phyloP scores from a whole-genome alignment of 2,797 vertebrate genomes.

The Hydrolagus colliei region DNA sequence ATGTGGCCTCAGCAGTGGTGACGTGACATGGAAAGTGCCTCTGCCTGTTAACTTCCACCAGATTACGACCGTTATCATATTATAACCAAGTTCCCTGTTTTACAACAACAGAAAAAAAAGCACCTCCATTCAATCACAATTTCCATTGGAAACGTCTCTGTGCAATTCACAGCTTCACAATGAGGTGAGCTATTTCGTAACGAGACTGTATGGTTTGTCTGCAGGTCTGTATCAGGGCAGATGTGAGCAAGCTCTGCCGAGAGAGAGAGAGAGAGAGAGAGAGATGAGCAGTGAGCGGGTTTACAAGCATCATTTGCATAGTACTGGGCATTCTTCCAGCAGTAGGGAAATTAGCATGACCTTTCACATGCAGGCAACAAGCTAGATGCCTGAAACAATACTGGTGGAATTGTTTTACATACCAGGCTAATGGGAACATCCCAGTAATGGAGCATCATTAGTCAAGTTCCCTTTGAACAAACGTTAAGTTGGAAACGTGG shows the following conservation, averaged over 20 bases:
- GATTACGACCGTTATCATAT: slow-evolving; percentile 33
- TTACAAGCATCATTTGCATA: slow-evolving; percentile 23
- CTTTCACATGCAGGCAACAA: neutral
- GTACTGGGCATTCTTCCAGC: neutral
- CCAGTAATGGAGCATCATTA: neutral
- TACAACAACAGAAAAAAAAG: neutral
- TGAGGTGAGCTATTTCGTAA: neutral
- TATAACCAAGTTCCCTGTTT: neutral
- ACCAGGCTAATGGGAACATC: neutral
- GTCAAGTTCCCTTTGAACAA: neutral
- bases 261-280: slow-evolving; percentile 27
- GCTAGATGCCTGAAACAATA: neutral
- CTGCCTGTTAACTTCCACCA: slow-evolving; percentile 42
- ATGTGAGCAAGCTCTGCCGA: neutral
- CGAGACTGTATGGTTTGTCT: slow-evolving; percentile 8
- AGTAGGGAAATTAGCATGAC: slow-evolving; percentile 21
- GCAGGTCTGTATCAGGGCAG: neutral
- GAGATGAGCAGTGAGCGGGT: neutral
- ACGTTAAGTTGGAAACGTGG: neutral
- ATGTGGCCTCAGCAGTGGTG: slow-evolving; percentile 37
- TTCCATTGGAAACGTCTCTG: slow-evolving; percentile 52
- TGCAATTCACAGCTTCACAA: slow-evolving; percentile 34
- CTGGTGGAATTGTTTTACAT: slow-evolving; percentile 14
- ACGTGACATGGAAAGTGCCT: slow-evolving; percentile 45
- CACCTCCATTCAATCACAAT: slow-evolving; percentile 49